phyloP scores from a whole-genome alignment of 2,797 vertebrate genomes.

The Gallinago stenura region DNA sequence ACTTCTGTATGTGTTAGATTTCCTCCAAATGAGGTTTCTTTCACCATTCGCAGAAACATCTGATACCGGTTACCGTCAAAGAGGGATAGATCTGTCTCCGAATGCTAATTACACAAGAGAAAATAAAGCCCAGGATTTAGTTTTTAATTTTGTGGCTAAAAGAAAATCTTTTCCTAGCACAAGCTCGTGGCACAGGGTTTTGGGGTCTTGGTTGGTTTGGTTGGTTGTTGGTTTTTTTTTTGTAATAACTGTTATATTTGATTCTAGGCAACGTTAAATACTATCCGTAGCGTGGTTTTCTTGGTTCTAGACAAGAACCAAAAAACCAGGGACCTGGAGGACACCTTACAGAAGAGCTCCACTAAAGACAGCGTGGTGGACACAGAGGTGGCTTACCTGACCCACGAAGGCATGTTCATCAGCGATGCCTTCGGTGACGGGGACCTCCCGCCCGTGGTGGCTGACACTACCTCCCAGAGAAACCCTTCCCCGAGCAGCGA shows the following conservation, averaged over 20 bases:
- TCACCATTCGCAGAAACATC: not conserved
- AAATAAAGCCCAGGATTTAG: not conserved
- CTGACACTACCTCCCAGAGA: slow-evolving; percentile 74
- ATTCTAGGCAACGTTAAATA: slow-evolving; percentile 87
- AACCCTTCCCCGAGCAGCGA: slow-evolving; percentile 77
- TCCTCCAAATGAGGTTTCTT: slow-evolving; percentile 25
- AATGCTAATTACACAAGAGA: not conserved
- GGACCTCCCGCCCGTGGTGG: slow-evolving; percentile 70
- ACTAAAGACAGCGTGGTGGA: slow-evolving; percentile 78
- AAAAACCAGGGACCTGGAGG: slow-evolving; percentile 81
- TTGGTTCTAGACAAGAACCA: slow-evolving; percentile 92
- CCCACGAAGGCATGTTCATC: slow-evolving; percentile 95
- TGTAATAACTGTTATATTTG: slow-evolving; percentile 41
- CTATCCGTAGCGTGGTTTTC: slow-evolving; percentile 90
- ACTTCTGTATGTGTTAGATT: not conserved
- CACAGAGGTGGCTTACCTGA: slow-evolving; percentile 93
- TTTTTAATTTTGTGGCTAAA: not conserved
- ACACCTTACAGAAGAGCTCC: slow-evolving; percentile 69
- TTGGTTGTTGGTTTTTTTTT: not conserved
- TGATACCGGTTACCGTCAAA: not conserved
- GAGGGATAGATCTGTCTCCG: not conserved
- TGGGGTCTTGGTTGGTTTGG: not conserved
- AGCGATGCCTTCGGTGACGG: slow-evolving; percentile 89
- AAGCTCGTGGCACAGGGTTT: not conserved
- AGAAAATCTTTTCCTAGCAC: not conserved